Base-by-base conservation (phyloP, 2,797 vertebrate species). In the Peromyscus attwateri region DNA sequence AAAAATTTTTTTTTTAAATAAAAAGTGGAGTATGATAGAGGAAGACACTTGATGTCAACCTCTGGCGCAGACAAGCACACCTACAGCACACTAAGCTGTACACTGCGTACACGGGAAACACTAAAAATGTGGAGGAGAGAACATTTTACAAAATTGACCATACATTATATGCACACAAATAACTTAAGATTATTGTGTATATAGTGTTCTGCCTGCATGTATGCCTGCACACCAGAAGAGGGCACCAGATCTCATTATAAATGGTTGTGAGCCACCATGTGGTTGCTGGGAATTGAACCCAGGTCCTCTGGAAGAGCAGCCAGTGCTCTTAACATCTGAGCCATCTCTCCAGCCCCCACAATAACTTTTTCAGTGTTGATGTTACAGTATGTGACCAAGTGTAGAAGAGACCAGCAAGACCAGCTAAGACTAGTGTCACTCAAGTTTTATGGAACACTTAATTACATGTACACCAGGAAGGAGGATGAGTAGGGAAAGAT, bases 381-480 rank as follows among this genome's bases (percentile, higher is more conserved):
- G n/a, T 94, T 85, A 91, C 10, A 91, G 2, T 62, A 71, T 94
- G 60, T 91, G 52, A 84, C 31, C 34, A 93, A 95, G n/a, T 92
- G 6, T 17, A 66, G 46, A 96, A 81, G 62, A 92, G 52, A 91
- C 84, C 64, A 80, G 55, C 14, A 88, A 94, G 82, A 96, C 14
- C 21, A 82, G 3, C 94, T 79, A 92, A 21, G 55, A 34, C 34
- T 87, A 71, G 57, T 52, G 6, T 96, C 4, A 80, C 19, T 23
- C 27, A 88, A 81, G 84, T 96, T 89, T 94, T 91, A n/a, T 94
- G 87, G 34, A 68, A 87, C 16, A 83, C 29, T 90, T 71, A 49
- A 75, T 94, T 91, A 60, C 37, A 95, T n/a, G 79, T 75, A 49
- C n/a, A 19, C 94, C 31, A 91, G 21, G 25, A 96, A 96, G 43